These are phyloP conservation scores for Ciona savignyi DNA, from an alignment of 23 tunicate genomes.

Conservation along the genomic window DNA sequence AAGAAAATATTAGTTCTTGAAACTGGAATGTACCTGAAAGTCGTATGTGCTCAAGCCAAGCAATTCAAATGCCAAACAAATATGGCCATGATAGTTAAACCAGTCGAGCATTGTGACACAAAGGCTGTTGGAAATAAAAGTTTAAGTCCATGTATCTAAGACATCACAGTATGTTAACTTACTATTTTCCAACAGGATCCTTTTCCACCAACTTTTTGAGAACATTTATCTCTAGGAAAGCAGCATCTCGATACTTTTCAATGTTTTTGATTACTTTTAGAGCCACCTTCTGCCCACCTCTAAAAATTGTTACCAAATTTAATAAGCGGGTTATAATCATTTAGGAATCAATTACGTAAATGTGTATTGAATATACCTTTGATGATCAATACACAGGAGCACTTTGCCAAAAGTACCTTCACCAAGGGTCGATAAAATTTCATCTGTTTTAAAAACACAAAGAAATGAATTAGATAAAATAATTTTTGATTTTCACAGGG, in stretches of 20 bases:
- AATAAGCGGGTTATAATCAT: too few relatives aligned
- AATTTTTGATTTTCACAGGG: not conserved
- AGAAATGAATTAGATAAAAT: not conserved
- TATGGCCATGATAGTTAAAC: conserved; percentile 96
- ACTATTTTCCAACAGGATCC: conserved; percentile 96
- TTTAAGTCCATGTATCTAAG: not conserved
- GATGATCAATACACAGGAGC: conserved; percentile 72
- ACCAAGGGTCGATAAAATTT: conserved; percentile 84
- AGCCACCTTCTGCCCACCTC: conserved; percentile 68
- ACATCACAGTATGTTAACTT: conserved; percentile 3
- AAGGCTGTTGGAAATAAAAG: conserved; percentile 34
- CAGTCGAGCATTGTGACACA: conserved; percentile 93
- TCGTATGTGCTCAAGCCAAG: conserved; percentile 93
- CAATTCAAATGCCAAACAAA: conserved; percentile 91
- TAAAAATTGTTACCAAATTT: conserved; percentile 5
- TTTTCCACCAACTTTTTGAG: conserved; percentile 83
- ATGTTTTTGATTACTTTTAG: conserved; percentile 97
- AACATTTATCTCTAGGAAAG: conserved; percentile 93
- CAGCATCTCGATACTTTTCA: conserved; percentile 99
- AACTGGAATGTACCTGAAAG: conserved; percentile 93
- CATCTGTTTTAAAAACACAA: conserved; percentile 43
- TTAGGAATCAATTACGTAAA: too few relatives aligned
- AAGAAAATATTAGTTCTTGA: too few relatives aligned
- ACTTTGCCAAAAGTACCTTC: conserved; percentile 99
- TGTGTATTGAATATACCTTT: conserved; percentile 38